Conservation (phyloP, 2,113 vertebrate species). For the Setophaga coronata region DNA sequence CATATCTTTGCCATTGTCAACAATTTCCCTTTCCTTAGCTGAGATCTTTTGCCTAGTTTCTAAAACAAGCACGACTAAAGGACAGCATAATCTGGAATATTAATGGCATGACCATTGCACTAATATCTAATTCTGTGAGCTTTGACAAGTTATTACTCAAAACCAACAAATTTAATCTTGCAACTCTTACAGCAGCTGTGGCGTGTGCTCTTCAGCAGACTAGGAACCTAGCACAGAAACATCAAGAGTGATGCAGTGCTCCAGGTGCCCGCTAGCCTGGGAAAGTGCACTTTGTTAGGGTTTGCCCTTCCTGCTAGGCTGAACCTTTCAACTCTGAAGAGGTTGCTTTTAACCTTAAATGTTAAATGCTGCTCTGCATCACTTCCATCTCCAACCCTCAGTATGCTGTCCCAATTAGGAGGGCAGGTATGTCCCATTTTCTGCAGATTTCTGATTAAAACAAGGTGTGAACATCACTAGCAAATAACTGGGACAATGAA, state of each 20-base stretch:
- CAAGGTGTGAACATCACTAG: neutral
- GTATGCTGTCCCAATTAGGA: neutral
- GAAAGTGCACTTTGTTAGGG: neutral
- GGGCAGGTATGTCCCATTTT: neutral
- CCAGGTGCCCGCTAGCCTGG: neutral
- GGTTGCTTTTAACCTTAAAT: neutral
- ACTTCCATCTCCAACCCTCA: fast-evolving
- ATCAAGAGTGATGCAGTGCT: neutral
- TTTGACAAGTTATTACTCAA: neutral
- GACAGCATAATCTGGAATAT: neutral
- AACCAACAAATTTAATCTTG: neutral
- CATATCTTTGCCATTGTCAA: neutral
- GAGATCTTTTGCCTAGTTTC: neutral
- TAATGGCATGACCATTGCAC: neutral
- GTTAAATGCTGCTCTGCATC: neutral
- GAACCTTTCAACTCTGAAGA: neutral
- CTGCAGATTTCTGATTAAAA: neutral
- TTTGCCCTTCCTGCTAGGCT: neutral
- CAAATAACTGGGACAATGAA: neutral
- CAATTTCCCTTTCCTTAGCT: neutral
- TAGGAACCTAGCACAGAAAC: neutral
- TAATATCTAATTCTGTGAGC: neutral
- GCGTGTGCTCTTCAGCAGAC: neutral
- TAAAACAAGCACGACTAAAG: neutral
- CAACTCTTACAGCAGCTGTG: neutral